Conservation (phyloP, 2,888 invertebrate genomes). For the Dasypolia templi region DNA sequence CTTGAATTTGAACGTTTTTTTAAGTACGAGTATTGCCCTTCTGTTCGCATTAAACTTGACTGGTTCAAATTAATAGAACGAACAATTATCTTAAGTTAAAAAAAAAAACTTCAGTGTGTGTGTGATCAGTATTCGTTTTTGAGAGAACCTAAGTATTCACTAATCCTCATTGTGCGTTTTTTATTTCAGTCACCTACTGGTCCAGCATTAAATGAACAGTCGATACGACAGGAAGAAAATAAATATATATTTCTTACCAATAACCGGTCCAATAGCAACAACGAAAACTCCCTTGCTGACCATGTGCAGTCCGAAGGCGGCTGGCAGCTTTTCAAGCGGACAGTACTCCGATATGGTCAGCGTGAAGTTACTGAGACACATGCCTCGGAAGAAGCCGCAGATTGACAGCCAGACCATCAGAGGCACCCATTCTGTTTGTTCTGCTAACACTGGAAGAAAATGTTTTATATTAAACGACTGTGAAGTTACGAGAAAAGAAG, state of each 20-base stretch:
- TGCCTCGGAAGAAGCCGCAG: slow-evolving; percentile 94
- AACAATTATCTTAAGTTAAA: too few species aligned
- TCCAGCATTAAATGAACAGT: not conserved
- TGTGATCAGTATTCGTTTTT: too few species aligned
- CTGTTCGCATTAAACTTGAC: not conserved
- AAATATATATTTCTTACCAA: slow-evolving; percentile 87
- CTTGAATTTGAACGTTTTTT: too few species aligned
- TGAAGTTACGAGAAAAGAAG: not conserved
- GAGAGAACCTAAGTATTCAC: not conserved
- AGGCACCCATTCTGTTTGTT: slow-evolving; percentile 93
- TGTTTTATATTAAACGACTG: not conserved
- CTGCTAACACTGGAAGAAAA: slow-evolving; percentile 92
- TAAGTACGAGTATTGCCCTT: too few species aligned
- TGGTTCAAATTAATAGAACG: not conserved
- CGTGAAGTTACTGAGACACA: slow-evolving; percentile 94
- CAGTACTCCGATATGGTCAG: slow-evolving; percentile 95
- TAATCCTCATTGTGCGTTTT: not conserved
- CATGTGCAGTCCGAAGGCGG: slow-evolving; percentile 94
- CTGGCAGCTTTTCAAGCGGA: slow-evolving; percentile 93
- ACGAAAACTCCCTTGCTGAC: slow-evolving; percentile 94
- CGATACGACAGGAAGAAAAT: not conserved
- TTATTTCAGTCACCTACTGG: not conserved
- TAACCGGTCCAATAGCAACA: slow-evolving; percentile 92
- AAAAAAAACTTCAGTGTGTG: too few species aligned
- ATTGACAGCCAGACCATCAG: slow-evolving; percentile 93